Evolutionary conservation across 2,113 vertebrate genomes (phyloP).

Genomic region (Cavia porcellus): DNA sequence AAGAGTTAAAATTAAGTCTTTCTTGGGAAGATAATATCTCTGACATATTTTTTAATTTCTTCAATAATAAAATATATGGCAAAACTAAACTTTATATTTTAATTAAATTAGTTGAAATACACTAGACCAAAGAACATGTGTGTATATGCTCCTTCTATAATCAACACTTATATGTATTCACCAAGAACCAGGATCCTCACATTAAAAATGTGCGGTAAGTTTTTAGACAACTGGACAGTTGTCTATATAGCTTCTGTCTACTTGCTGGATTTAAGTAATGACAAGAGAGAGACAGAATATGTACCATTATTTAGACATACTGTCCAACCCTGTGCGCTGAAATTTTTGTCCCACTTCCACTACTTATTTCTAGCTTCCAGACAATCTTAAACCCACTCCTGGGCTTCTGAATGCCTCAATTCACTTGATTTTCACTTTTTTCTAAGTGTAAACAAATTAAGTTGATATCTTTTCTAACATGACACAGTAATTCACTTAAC

Average conservation of each 20-base stretch:
- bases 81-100: not conserved
- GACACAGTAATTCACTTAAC: constrained; percentile 51
- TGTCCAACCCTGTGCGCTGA: constrained; percentile 56
- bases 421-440: constrained; percentile 61
- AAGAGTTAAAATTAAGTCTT: constrained; percentile 8
- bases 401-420: constrained; percentile 55
- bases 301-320: constrained; percentile 69
- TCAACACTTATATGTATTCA: constrained; percentile 26
- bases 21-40: not conserved
- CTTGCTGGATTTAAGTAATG: constrained; percentile 74
- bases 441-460: constrained; percentile 59
- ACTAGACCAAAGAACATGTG: not conserved
- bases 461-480: constrained; percentile 54
- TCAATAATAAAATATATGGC: not conserved
- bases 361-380: constrained; percentile 66
- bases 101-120: constrained; percentile 47
- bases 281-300: constrained; percentile 54
- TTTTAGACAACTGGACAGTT: constrained; percentile 54
- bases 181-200: constrained; percentile 6
- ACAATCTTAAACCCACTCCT: constrained; percentile 54
- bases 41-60: constrained; percentile 20
- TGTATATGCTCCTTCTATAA: constrained; percentile 13
- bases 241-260: constrained; percentile 70
- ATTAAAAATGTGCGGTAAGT: constrained; percentile 51
- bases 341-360: constrained; percentile 60